Conservation (phyloP, 2,113 vertebrate genomes). For the Actinemys pallida region DNA sequence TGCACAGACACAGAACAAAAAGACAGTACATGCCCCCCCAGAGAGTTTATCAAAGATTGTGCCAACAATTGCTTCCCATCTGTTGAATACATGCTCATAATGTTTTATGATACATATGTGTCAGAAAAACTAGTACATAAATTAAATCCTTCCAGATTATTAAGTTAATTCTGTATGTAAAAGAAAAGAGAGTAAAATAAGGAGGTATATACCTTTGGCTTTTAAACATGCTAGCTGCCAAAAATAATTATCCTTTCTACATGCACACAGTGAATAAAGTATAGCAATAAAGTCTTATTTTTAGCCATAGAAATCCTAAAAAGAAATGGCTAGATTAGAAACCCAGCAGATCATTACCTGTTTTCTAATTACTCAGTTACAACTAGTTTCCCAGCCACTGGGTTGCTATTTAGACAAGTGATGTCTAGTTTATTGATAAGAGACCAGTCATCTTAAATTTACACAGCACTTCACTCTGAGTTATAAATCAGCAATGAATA, state of each 20-base stretch:
- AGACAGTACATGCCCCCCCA: not conserved
- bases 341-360: not conserved
- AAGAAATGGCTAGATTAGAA: not conserved
- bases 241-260: not conserved
- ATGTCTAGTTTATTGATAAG: not conserved
- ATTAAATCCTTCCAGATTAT: not conserved
- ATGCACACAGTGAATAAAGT: accelerated
- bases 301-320: not conserved
- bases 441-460: not conserved
- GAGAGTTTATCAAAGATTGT: accelerated
- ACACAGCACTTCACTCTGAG: not conserved
- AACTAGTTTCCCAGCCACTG: not conserved
- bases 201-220: not conserved
- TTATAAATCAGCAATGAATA: not conserved
- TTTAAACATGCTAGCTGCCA: not conserved
- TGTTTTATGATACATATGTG: not conserved
- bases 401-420: not conserved
- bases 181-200: not conserved
- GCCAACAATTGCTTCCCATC: accelerated
- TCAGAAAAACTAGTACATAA: not conserved
- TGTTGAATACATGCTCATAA: not conserved
- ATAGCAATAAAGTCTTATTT: not conserved
- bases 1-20: not conserved
- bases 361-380: not conserved
- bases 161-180: not conserved